Percentiles rank a stretch among this genome's conserved stretches.
Conservation (phyloP, 2,888 invertebrate genomes). For the Petrolisthes manimaculis region DNA sequence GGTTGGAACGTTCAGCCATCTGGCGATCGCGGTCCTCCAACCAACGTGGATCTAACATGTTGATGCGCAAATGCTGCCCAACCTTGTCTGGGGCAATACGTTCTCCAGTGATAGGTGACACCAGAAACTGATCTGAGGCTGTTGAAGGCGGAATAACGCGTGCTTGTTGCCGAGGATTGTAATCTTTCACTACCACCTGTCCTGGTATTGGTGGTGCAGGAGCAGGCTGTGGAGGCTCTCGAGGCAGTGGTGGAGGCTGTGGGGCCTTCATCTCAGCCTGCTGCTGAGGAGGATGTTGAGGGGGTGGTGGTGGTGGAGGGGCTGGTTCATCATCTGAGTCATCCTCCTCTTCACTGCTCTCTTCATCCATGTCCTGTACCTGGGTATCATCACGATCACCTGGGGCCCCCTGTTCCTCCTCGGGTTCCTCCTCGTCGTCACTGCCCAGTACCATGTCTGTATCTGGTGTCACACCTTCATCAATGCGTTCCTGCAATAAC, state of each 20-base stretch:
- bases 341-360: constrained; percentile 69
- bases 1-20: constrained; percentile 88
- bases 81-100: constrained; percentile 97
- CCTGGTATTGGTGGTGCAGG: constrained; percentile 89
- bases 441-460: constrained; percentile 64
- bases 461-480: constrained; percentile 65
- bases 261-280: constrained; percentile 33
- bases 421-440: constrained; percentile 62
- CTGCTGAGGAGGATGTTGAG: constrained; percentile 22
- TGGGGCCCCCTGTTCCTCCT: constrained; percentile 54
- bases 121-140: constrained; percentile 88
- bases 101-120: constrained; percentile 98
- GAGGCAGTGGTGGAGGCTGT: constrained; percentile 71
- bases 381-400: constrained; percentile 66
- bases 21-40: constrained; percentile 96
- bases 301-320: constrained; percentile 73
- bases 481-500: constrained; percentile 79
- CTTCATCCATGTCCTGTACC: constrained; percentile 90
- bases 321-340: constrained; percentile 45
- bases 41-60: constrained; percentile 96
- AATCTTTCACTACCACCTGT: constrained; percentile 93
- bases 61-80: constrained; percentile 97
- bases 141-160: constrained; percentile 67
- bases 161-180: constrained; percentile 88
- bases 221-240: constrained; percentile 74